Base-by-base conservation (phyloP, 2,113 vertebrate genomes). In the Aspiorhynchus laticeps region DNA sequence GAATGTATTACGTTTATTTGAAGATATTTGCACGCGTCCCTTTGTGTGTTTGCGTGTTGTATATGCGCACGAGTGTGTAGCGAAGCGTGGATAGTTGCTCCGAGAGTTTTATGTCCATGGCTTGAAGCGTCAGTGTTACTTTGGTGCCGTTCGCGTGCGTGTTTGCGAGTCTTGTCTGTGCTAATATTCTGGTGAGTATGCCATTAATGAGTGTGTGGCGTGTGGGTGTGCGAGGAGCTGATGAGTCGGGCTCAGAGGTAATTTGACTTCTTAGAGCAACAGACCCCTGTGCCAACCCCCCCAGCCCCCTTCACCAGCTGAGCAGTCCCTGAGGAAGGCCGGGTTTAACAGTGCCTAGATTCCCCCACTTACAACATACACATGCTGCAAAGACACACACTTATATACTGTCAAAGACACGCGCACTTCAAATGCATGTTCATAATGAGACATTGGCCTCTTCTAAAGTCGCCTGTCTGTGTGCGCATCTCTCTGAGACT, bases 261-360 rank as follows among this genome's bases (percentile, higher is more conserved):
- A 97, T 96, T 96, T 97, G 96, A 96, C 96, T 96, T 96, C 96
- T 96, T 96, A 95, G 96, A 96, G 95, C 95, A 93, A 91, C 92
- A 91, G 95, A 95, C 94, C 95, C 96, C 94, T 95, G 96, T 95
- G 95, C 96, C 95, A 96, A 96, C 95, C 93, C 94, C 95, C 95
- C 95, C 94, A 85, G 95, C 95, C 73, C 94, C 95, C 94, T 94
- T 61, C 92, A 93, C 94, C 95, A 96, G 95, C 96, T 96, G 95
- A 96, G 95, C 95, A 95, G 93, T 96, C 96, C 96, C 95, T 93
- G 92, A 95, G 95, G 96, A 97, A 95, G 95, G 96, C 95, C 94
- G 94, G 96, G 96, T 96, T 95, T 96, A 84, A 96, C 95, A 94
- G 95, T 95, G 95, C 95, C 96, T 95, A 95, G 95, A 96, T 96